Conservation (phyloP, 2,113 vertebrate species). For the Hemibagrus wyckioides region DNA sequence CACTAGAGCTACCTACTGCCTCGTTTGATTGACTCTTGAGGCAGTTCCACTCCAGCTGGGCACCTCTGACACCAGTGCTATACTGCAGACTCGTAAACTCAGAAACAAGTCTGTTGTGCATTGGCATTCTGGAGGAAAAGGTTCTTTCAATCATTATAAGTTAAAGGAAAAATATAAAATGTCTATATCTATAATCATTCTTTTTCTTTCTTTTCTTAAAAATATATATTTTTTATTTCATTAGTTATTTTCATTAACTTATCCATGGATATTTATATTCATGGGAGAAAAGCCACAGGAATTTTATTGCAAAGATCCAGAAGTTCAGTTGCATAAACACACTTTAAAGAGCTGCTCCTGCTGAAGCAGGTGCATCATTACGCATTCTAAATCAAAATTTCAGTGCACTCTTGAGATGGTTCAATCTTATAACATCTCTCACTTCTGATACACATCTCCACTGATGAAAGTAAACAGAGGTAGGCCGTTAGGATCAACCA, state of each 20-base stretch:
- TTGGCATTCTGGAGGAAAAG: not conserved
- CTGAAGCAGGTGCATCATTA: not conserved
- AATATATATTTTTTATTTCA: not conserved
- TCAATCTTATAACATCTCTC: not conserved
- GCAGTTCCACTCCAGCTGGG: conserved; percentile 35
- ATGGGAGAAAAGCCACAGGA: not conserved
- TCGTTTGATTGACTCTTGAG: conserved; percentile 42
- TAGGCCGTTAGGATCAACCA: not conserved
- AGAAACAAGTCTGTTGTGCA: not conserved
- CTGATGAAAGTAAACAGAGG: not conserved
- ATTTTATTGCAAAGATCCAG: not conserved
- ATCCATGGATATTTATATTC: not conserved
- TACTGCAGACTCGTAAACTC: not conserved
- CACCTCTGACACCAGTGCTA: conserved; percentile 28
- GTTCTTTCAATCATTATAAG: not conserved
- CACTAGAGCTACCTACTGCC: conserved; percentile 22
- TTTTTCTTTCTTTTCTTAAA: not conserved
- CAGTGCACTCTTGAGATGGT: not conserved
- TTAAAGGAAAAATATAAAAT: not conserved
- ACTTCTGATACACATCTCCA: conserved; percentile 1
- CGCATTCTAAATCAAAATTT: not conserved
- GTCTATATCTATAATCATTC: not conserved
- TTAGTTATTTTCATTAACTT: not conserved
- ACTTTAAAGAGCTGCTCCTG: not conserved
- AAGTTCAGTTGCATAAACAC: not conserved